Evolutionary conservation across 2,888 invertebrate genomes (phyloP), one percentile per base, ranked within the genome.

Genomic region (Tenodera sinensis): DNA sequence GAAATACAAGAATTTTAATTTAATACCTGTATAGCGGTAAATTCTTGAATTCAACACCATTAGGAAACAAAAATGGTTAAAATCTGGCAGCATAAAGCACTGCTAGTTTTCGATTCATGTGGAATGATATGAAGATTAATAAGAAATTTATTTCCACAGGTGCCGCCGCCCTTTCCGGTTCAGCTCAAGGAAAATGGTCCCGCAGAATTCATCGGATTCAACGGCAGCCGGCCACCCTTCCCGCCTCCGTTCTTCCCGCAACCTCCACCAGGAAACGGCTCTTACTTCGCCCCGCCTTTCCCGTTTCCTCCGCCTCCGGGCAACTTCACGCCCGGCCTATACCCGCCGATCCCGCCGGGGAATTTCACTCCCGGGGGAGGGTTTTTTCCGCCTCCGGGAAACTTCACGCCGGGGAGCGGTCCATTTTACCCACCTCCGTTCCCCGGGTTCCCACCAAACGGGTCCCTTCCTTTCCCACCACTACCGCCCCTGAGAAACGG

Each of bases 151-250:
- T 20, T 83, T 28, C 30, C 14, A 1, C 90, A 82, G 93, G 96
- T 98, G 92, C 97, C 98, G 93, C 98, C 98, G 95, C 98, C 98
- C 94, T 98, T 98, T 96, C 98, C 98, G 93, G 96, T 98, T 94
- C 97, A 97, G 94, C 96, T 98, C 93, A 95, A 95, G 93, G 97
- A 97, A 93, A 95, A 96, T 92, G 98, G 97, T 92, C 98, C 98
- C 93, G 95, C 98, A 94, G 96, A 97, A 94, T 96, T 98, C 95
- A 95, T 98, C 94, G 91, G 91, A 84, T 90, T 91, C 84, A 92
- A 92, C 89, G 91, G 90, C 28, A 91, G 92, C 81, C 88, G 88
- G 34, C 86, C 85, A 25, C 86, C 83, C 84, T 47, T 84, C 42
- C 83, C 71, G 95, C 95, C 95, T 94, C 94, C 95, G 93, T 96